A percentile compares a stretch with the other conserved stretches of the same genome.
phyloP scores from a whole-genome alignment of 2,888 invertebrate species.

The Chrysina gloriosa region DNA sequence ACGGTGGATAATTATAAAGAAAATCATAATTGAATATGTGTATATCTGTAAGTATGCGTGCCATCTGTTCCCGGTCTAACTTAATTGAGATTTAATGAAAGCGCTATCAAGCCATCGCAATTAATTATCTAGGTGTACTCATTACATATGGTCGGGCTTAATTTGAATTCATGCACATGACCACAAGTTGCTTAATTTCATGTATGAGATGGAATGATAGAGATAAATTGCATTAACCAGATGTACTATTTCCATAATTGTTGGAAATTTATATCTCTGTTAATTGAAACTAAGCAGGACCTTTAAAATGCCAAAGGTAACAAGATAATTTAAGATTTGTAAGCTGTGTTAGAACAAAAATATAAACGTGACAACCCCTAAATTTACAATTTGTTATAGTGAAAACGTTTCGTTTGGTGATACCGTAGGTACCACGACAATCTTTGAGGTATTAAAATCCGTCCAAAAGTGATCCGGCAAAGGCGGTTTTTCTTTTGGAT shows the following conservation, averaged over 20 bases:
- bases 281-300: not conserved
- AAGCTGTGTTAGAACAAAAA: too few relatives aligned
- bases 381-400: too few relatives aligned
- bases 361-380: too few relatives aligned
- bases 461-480: too few relatives aligned
- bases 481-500: too few relatives aligned
- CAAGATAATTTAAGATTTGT: too few relatives aligned
- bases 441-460: too few relatives aligned
- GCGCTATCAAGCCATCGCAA: not conserved
- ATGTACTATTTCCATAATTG: slow-evolving; percentile 35
- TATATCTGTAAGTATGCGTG: too few relatives aligned
- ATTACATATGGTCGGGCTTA: slow-evolving; percentile 18
- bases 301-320: not conserved
- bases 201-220: slow-evolving; percentile 31
- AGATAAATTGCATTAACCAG: slow-evolving; percentile 28
- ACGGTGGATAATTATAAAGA: too few relatives aligned
- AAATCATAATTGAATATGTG: too few relatives aligned
- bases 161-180: slow-evolving; percentile 28
- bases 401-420: too few relatives aligned
- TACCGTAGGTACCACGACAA: too few relatives aligned
- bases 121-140: slow-evolving; percentile 31
- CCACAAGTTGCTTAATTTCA: slow-evolving; percentile 21
- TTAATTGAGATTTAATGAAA: slow-evolving; percentile 34
- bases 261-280: slow-evolving; percentile 33
- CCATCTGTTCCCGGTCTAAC: slow-evolving; percentile 14